Conservation (phyloP, 2,888 invertebrate genomes). For the Cataglyphis livida region DNA sequence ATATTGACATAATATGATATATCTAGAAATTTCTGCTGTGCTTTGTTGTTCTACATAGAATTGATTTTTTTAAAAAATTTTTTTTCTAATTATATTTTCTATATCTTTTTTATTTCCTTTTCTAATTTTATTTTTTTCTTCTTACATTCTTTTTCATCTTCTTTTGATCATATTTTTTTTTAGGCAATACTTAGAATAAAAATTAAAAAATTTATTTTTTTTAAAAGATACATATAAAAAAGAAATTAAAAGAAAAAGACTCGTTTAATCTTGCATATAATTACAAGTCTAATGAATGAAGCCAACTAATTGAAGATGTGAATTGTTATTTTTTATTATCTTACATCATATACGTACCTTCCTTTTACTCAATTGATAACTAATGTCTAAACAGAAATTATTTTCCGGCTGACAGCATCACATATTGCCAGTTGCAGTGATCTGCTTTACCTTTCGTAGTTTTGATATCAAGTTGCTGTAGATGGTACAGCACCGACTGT, state of each 20-base stretch:
- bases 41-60: conserved; percentile 66
- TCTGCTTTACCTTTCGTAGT: conserved; percentile 23
- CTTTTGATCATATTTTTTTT: conserved; percentile 7
- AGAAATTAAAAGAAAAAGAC: neutral
- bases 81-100: conserved; percentile 1
- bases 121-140: no score
- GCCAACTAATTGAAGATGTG: neutral
- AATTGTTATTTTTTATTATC: conserved; percentile 5
- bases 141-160: conserved; percentile 49
- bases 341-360: neutral
- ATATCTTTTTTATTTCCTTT: conserved; percentile 47
- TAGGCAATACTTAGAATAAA: neutral
- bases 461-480: neutral
- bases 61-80: conserved; percentile 58
- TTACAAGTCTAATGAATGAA: neutral
- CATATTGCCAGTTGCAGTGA: neutral
- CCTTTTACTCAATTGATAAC: conserved; percentile 4
- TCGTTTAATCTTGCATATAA: neutral
- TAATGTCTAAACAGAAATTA: neutral
- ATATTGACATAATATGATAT: conserved; percentile 61
- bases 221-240: neutral
- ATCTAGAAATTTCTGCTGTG: conserved; percentile 57
- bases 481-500: neutral
- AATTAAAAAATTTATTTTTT: conserved; percentile 2
- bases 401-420: neutral